phyloP scores from a whole-genome alignment of 2,113 vertebrate genomes.

The Pogona vitticeps region DNA sequence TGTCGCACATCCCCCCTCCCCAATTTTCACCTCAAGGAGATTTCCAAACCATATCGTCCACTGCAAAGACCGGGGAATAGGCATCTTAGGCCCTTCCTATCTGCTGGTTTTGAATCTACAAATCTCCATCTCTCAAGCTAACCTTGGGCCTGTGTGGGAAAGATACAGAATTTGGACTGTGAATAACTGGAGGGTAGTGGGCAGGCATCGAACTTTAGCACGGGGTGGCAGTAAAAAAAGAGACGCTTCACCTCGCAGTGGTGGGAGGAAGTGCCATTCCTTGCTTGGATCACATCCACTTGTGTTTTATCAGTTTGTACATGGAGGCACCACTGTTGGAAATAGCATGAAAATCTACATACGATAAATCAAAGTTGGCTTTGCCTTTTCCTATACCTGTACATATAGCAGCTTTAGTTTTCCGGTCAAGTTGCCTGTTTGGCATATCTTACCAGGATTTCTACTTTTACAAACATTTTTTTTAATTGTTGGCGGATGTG shows the following conservation, averaged over 20 bases:
- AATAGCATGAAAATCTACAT: background rate
- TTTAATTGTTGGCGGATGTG: background rate
- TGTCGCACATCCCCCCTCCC: background rate
- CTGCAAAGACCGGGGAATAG: background rate
- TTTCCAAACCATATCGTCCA: background rate
- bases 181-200: background rate
- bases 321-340: background rate
- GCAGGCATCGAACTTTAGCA: background rate
- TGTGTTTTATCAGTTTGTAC: background rate
- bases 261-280: too few relatives aligned
- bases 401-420: background rate
- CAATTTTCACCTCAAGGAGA: background rate
- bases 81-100: background rate
- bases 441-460: background rate
- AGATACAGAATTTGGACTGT: background rate
- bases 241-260: too few relatives aligned
- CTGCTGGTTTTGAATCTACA: background rate
- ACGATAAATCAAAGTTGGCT: background rate
- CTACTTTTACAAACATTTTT: background rate
- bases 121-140: rapidly evolving
- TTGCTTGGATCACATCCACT: too few relatives aligned
- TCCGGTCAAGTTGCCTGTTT: background rate
- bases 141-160: background rate
- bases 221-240: too few relatives aligned
- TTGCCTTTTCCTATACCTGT: background rate